Evolutionary conservation across 2,797 vertebrate genomes (phyloP).

Genomic region (Malacoraja senta): DNA sequence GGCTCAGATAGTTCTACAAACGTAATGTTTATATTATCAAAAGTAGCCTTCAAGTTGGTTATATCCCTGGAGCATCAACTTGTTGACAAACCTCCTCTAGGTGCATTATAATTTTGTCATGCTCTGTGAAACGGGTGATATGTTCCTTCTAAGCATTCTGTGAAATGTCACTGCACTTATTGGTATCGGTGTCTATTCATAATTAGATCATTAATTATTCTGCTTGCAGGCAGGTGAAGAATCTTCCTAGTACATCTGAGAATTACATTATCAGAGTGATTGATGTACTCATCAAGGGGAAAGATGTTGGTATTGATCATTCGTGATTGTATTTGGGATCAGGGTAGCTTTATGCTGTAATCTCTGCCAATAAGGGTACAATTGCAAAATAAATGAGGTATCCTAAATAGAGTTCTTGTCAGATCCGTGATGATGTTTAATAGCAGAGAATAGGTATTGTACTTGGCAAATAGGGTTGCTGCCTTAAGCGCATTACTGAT

Average conservation of each 20-base stretch:
- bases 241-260: not conserved
- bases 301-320: not conserved
- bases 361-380: not conserved
- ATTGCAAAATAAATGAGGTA: not conserved
- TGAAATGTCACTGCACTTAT: not conserved
- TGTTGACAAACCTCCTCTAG: not conserved
- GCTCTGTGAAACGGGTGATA: not conserved
- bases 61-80: not conserved
- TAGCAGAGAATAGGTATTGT: too few relatives aligned
- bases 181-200: not conserved
- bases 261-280: not conserved
- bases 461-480: too few relatives aligned
- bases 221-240: not conserved
- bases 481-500: too few relatives aligned
- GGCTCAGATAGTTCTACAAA: not conserved
- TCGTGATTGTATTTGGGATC: not conserved
- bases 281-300: not conserved
- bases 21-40: not conserved
- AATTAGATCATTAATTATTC: not conserved
- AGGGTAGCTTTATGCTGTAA: not conserved
- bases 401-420: not conserved
- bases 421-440: too few relatives aligned
- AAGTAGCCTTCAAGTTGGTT: slow-evolving; percentile 7
- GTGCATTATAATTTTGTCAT: not conserved
- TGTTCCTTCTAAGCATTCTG: not conserved